Conservation (phyloP, 2,888 invertebrate genomes). For the Ceraclea dissimilis region DNA sequence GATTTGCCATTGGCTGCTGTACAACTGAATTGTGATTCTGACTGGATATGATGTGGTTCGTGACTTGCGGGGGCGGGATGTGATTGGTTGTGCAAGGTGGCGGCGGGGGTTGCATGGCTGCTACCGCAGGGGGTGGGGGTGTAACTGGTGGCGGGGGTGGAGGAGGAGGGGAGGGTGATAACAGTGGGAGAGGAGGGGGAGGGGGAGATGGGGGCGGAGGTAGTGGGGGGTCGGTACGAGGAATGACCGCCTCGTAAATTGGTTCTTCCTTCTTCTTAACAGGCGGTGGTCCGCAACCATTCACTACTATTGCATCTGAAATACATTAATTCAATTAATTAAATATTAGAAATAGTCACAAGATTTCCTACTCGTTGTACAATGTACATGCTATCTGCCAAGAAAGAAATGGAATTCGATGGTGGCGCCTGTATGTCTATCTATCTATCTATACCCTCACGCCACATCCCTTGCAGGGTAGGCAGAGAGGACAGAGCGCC, state of each 20-base stretch:
- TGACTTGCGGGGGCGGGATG: slow-evolving; percentile 21
- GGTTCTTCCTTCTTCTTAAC: slow-evolving; percentile 52
- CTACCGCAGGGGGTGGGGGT: slow-evolving; percentile 26
- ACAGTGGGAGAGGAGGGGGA: slow-evolving; percentile 36
- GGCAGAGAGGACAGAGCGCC: too few relatives aligned
- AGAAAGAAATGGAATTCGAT: too few relatives aligned
- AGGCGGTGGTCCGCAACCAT: slow-evolving; percentile 21
- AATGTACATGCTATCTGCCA: too few relatives aligned
- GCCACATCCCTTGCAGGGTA: too few relatives aligned
- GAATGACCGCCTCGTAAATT: slow-evolving; percentile 79
- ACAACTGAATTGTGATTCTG: slow-evolving; percentile 1
- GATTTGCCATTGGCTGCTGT: neutral
- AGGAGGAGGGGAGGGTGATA: slow-evolving; percentile 40
- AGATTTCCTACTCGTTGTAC: too few relatives aligned
- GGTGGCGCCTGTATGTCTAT: too few relatives aligned
- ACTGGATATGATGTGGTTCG: slow-evolving; percentile 10
- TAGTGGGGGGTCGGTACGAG: slow-evolving; percentile 49
- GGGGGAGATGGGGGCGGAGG: slow-evolving; percentile 29
- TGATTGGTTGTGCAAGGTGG: slow-evolving; percentile 23
- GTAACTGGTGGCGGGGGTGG: slow-evolving; percentile 34
- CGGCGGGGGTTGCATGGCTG: slow-evolving; percentile 23
- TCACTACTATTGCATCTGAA: slow-evolving; percentile 17
- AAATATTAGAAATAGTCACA: neutral
- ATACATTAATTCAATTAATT: neutral
- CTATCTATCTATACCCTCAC: too few relatives aligned